Evolutionary conservation across 1,140 invertebrate genomes (phyloP).

Genomic region (Drosophila neocordata): DNA sequence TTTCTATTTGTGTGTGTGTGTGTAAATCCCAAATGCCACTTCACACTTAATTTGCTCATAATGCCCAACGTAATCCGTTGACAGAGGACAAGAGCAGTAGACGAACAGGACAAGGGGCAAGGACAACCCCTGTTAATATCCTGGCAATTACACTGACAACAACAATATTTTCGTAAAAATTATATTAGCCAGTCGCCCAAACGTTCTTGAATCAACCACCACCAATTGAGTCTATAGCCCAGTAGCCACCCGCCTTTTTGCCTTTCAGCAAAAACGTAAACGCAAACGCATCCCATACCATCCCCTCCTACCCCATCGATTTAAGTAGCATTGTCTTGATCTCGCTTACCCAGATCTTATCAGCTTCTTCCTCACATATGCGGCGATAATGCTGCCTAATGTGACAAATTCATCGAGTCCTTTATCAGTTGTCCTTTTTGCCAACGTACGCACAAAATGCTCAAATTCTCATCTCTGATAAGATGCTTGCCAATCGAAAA

Average conservation of each 20-base stretch:
- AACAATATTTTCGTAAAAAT: slow-evolving; percentile 70
- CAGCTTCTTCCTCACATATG: slow-evolving; percentile 53
- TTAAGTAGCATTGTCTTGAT: too few species aligned
- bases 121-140: slow-evolving; percentile 64
- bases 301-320: background rate
- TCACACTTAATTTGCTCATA: slow-evolving; percentile 81
- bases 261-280: slow-evolving; percentile 39
- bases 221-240: slow-evolving; percentile 10
- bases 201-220: slow-evolving; percentile 29
- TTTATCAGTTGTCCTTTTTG: slow-evolving; percentile 47
- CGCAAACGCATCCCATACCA: background rate
- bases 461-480: slow-evolving; percentile 74
- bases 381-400: slow-evolving; percentile 60
- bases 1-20: slow-evolving; percentile 32
- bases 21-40: slow-evolving; percentile 75
- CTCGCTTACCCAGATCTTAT: slow-evolving; percentile 1
- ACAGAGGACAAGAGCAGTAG: slow-evolving; percentile 16
- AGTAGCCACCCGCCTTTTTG: slow-evolving; percentile 16
- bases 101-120: slow-evolving; percentile 16
- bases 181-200: slow-evolving; percentile 47
- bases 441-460: slow-evolving; percentile 10
- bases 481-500: slow-evolving; percentile 38
- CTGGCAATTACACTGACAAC: slow-evolving; percentile 73
- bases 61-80: slow-evolving; percentile 71
- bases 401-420: slow-evolving; percentile 75